Conservation (phyloP, 2,888 invertebrate genomes). For the Trichogramma evanescens region DNA sequence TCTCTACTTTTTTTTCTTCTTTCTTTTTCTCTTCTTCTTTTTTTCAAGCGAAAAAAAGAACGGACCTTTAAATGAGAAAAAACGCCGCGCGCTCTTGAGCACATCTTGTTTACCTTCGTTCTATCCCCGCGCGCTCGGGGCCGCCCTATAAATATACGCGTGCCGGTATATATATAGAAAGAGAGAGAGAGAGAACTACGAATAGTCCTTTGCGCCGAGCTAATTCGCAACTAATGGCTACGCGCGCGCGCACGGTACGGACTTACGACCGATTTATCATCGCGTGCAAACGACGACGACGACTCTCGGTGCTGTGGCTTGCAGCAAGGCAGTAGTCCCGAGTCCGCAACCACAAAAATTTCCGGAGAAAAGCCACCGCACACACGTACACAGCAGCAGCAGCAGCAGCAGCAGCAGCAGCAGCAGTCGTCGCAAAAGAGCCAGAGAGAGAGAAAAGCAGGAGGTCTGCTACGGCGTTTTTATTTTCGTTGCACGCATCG, state of each 20-base stretch:
- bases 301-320: background rate
- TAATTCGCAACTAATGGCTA: constrained; percentile 10
- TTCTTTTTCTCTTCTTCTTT: background rate
- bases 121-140: too few relatives aligned
- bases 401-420: too few relatives aligned
- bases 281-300: background rate
- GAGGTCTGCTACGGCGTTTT: background rate
- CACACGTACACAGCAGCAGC: too few relatives aligned
- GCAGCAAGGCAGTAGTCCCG: background rate
- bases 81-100: background rate
- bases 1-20: background rate
- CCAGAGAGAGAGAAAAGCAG: too few relatives aligned
- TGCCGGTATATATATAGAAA: too few relatives aligned
- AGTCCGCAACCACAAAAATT: background rate
- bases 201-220: background rate
- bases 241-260: background rate
- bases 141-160: too few relatives aligned
- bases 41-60: background rate
- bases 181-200: too few relatives aligned
- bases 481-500: background rate
- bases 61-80: background rate
- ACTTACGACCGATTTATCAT: constrained; percentile 11
- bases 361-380: too few relatives aligned
- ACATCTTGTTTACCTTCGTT: constrained; percentile 2
- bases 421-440: too few relatives aligned